Base-by-base conservation (phyloP, 2,888 invertebrate genomes). In the Hypena proboscidalis region DNA sequence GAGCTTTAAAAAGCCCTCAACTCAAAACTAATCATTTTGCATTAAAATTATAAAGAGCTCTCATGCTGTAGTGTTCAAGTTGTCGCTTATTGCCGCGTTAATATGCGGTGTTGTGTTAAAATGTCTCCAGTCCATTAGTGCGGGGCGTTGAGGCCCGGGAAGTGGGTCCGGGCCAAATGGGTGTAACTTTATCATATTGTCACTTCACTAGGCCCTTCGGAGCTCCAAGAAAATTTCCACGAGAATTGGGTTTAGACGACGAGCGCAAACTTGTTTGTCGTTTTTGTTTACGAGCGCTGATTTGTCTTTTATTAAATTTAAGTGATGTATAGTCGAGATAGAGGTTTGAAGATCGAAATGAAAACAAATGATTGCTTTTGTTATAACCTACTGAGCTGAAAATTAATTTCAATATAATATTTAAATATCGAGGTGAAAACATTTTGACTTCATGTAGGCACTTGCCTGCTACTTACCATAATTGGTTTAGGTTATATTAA, bases 101-200 rank as follows among this genome's bases (percentile, higher is more conserved):
- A 13, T 35, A 13, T 26, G 15, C 19, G 13, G 4, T 4, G n/a
- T 13, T 14, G 30, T 27, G 27, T 33, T 40, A 33, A 35, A 52
- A 39, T 35, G 42, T 42, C 36, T 23, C 9, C 31, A 33, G 35
- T 22, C 41, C 30, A 43, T 54, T 56, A 30, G 27, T 14, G 41
- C 29, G 23, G 8, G 37, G 37, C 37, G 20, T 32, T 17, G 7
- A 8, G 13, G 11, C 14, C 31, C 25, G 13, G n/a, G 13, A 22
- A 35, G 27, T 35, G 21, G 10, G 21, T 20, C 25, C 34, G 15
- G 15, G 22, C 37, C 30, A 25, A 55, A 38, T 34, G 30, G 21
- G 20, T 9, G 15, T 22, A 29, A 32, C 40, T 55, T 41, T 26
- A 32, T 48, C 34, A 38, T 37, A 37, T 30, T 35, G 42, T 35